Evolutionary conservation across 2,113 vertebrate genomes (phyloP), one percentile per base, ranked within the genome.

Genomic region (Gobiocypris rarus): DNA sequence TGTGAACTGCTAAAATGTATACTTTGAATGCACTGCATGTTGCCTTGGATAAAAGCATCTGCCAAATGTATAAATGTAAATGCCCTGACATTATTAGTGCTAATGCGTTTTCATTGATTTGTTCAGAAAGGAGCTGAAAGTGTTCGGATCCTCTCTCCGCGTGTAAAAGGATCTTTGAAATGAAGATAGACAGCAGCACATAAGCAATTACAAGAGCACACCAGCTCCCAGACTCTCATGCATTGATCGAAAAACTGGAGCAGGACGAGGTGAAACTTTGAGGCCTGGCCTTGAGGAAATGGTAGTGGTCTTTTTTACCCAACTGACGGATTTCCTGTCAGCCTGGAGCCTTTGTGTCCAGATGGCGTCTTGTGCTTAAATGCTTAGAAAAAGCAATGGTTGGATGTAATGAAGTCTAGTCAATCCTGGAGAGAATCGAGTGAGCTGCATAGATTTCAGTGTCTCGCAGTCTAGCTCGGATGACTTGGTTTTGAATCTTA

Each of bases 51-150:
- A 69, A 69, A 69, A 69, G 31, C 65, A 19, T 69, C 31, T 69
- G 34, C 17, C 31, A 69, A 19, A 41, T 69, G 65, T 9, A 69
- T 41, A 69, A 10, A 69, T 69, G 65, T 69, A 69, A 69, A 69
- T 69, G 31, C 17, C 9, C 65, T 41, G 65, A 41, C 65, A 38
- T 69, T 41, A 73, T 45, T 73, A 24, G 69, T 8, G 41, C n/a
- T 73, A 73, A 73, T 73, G 69, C 22, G 13, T 15, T 73, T 73
- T 45, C 69, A 73, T 45, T 73, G 41, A 73, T 73, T 73, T 73
- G 41, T 15, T 26, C 22, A 73, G 69, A 45, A 45, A 14, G 69
- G 69, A 24, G 22, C 11, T 73, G 22, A 71, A 71, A 71, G 69
- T 24, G n/a, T 71, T 73, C 69, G 0, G 22, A 71, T 71, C 10